These are phyloP conservation scores for Monopterus albus DNA, from an alignment of 2,113 vertebrate genomes.

Conservation along the genomic window DNA sequence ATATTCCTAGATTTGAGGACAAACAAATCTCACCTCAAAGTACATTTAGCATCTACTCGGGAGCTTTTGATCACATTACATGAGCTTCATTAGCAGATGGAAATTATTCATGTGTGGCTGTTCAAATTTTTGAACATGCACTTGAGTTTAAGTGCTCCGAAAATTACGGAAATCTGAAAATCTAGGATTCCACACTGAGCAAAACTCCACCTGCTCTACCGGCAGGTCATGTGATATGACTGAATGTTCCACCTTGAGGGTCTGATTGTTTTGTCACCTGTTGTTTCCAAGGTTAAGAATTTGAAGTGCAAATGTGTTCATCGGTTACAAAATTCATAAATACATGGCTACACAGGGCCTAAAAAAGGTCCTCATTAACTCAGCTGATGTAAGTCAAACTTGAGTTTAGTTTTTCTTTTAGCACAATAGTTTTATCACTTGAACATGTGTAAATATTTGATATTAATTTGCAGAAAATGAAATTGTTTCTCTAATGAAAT, in stretches of 20 bases:
- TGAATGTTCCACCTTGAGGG: not conserved
- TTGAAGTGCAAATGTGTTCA: not conserved
- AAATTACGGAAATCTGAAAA: no score
- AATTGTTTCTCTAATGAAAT: conserved; percentile 8
- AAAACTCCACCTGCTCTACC: not conserved
- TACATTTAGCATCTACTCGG: not conserved
- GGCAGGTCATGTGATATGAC: not conserved
- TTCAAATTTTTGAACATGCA: not conserved
- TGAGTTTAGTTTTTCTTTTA: conserved; percentile 5
- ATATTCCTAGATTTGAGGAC: not conserved
- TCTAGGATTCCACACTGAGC: no score
- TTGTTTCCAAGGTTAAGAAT: not conserved
- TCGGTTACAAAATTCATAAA: not conserved
- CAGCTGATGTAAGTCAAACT: conserved; percentile 10
- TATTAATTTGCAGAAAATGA: conserved; percentile 13
- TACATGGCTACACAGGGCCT: not conserved
- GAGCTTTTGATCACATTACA: not conserved
- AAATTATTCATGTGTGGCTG: no score
- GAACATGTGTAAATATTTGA: conserved; percentile 18
- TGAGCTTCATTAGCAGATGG: no score
- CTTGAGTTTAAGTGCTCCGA: no score
- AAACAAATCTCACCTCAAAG: not conserved
- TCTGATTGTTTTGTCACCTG: not conserved
- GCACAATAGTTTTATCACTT: not conserved
- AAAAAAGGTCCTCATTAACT: not conserved